These are phyloP conservation scores for Dasypogon diadema DNA, from an alignment of 2,888 invertebrate genomes.

Conservation along the genomic window DNA sequence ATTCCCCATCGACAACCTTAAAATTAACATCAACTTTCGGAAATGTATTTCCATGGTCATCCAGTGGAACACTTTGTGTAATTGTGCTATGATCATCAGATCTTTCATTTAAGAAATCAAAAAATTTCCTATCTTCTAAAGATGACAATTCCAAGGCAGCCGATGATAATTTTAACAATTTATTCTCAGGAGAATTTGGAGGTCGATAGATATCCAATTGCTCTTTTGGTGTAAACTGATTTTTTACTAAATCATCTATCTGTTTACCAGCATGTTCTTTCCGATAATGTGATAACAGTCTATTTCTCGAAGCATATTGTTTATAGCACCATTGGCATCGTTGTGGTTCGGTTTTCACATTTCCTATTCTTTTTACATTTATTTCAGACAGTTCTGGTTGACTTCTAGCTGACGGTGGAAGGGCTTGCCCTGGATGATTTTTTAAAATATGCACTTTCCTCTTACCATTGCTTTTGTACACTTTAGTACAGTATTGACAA, in stretches of 20 bases:
- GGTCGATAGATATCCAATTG: conserved; percentile 55
- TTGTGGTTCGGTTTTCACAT: conserved; percentile 78
- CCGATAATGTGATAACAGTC: conserved; percentile 78
- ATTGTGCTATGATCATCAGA: conserved; percentile 41
- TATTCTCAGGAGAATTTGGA: conserved; percentile 60
- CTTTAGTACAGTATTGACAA: conserved; percentile 86
- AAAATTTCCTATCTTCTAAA: conserved; percentile 59
- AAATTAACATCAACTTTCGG: conserved; percentile 57
- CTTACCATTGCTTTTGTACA: conserved; percentile 87
- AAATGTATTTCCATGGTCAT: conserved; percentile 54
- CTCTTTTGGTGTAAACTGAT: conserved; percentile 52
- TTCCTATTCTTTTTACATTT: conserved; percentile 79
- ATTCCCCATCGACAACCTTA: conserved; percentile 56
- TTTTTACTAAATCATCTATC: not conserved
- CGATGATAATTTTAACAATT: conserved; percentile 59
- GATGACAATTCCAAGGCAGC: conserved; percentile 60
- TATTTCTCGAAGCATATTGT: conserved; percentile 86
- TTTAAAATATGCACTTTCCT: conserved; percentile 84
- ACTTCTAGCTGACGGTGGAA: conserved; percentile 69
- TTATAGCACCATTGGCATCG: conserved; percentile 85
- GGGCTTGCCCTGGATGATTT: conserved; percentile 79
- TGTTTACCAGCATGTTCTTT: conserved; percentile 71
- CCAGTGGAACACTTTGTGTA: not conserved
- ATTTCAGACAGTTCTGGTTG: conserved; percentile 73
- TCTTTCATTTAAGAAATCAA: conserved; percentile 58